Evolutionary conservation across 1,140 invertebrate species (phyloP).

Genomic region (Agraylea sexmaculata): DNA sequence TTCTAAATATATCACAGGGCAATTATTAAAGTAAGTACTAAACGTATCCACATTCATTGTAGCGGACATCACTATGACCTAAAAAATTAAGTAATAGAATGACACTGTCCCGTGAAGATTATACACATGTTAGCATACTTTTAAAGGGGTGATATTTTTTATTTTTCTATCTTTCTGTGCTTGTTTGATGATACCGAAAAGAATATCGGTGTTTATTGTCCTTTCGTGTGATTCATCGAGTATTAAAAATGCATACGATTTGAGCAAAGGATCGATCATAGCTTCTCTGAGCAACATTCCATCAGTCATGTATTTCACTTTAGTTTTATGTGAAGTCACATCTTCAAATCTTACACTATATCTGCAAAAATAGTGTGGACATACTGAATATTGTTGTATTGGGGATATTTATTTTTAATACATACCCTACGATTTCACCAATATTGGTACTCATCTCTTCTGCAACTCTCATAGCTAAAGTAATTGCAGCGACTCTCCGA

Average conservation of each 20-base stretch:
- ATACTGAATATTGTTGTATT: conserved; percentile 3
- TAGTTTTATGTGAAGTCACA: conserved; percentile 59
- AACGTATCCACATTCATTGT: conserved; percentile 94
- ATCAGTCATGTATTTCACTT: conserved; percentile 86
- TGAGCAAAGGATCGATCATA: conserved; percentile 57
- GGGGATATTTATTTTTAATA: conserved; percentile 34
- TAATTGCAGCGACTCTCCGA: conserved; percentile 78
- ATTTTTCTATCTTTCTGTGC: conserved; percentile 61
- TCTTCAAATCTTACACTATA: conserved; percentile 91
- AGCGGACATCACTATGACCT: conserved; percentile 85
- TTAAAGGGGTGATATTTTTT: conserved; percentile 48
- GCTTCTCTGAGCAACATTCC: conserved; percentile 89
- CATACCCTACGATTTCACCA: conserved; percentile 80
- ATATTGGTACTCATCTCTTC: conserved; percentile 66
- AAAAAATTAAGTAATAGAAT: conserved; percentile 13
- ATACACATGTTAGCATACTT: conserved; percentile 35
- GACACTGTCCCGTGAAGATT: not conserved
- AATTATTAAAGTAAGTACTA: conserved; percentile 77
- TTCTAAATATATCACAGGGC: conserved; percentile 77
- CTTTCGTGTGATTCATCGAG: conserved; percentile 94
- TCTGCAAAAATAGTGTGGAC: conserved; percentile 39
- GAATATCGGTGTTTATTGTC: conserved; percentile 84
- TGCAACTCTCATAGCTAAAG: conserved; percentile 74
- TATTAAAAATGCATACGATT: conserved; percentile 73
- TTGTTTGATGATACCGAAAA: conserved; percentile 81